A percentile compares a stretch with the other conserved stretches of the same genome.
phyloP scores from a whole-genome alignment of 1,140 invertebrate species.

The Heliconius hermathena region DNA sequence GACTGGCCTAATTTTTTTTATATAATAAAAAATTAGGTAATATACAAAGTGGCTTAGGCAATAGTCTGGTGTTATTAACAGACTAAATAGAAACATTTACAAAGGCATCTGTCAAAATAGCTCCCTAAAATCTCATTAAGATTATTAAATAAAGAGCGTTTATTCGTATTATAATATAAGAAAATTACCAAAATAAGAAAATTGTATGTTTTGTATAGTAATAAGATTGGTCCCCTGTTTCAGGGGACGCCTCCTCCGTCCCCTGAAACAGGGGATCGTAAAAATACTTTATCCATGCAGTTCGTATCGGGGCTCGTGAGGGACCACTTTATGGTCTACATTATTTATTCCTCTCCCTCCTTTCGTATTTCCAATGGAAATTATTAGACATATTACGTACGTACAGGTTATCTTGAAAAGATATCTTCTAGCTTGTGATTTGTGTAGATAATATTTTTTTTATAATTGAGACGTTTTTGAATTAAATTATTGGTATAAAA shows the following conservation, averaged over 20 bases:
- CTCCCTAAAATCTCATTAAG: too few relatives aligned
- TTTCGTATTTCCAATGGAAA: constrained; percentile 13
- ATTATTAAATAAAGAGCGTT: neutral
- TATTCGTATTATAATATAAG: neutral
- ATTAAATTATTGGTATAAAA: neutral
- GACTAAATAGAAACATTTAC: too few relatives aligned
- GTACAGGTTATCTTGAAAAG: neutral
- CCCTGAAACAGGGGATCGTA: too few relatives aligned
- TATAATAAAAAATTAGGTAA: too few relatives aligned
- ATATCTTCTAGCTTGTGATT: neutral
- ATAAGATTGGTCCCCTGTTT: constrained; percentile 28
- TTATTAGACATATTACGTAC: neutral
- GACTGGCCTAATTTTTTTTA: too few relatives aligned
- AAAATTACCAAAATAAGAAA: constrained; percentile 1
- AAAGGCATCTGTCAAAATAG: too few relatives aligned
- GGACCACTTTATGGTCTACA: constrained; percentile 30
- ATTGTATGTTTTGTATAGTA: constrained; percentile 36
- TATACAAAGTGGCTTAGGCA: too few relatives aligned
- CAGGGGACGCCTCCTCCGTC: too few relatives aligned
- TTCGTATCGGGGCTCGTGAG: constrained; percentile 29
- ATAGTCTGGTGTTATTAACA: too few relatives aligned
- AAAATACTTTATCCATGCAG: constrained; percentile 42
- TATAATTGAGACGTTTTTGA: neutral
- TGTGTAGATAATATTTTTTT: neutral
- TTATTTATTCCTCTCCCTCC: constrained; percentile 36